Base-by-base conservation (phyloP, 2,888 invertebrate species). In the Mythimna impura region DNA sequence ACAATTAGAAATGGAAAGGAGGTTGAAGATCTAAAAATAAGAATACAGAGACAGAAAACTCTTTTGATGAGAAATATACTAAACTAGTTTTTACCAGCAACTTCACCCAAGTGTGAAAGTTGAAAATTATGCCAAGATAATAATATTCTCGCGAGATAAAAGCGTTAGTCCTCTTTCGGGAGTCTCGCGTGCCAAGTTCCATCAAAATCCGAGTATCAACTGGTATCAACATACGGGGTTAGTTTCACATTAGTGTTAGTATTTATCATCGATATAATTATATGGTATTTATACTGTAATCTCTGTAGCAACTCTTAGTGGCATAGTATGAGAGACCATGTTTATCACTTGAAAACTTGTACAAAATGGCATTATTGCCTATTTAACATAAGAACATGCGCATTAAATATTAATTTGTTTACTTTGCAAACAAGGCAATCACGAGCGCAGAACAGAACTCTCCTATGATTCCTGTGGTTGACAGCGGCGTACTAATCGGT, bases 401-500 rank as follows among this genome's bases (percentile, higher is more conserved):
- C 22, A 22, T 71, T 1, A 22, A 61, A 17, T 43, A 52, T 50
- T n/a, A 30, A 36, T 43, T 7, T 22, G 34, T 62, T 69, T 5
- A 17, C 34, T 71, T 61, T 62, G 67, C 54, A 57, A 65, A 58
- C 63, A 55, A 47, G 34, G 20, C 47, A 40, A 62, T 30, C 40
- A 25, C 62, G 36, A 69, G 22, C n/a, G 1, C 12, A n/a, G 36
- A 54, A n/a, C 30, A 14, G n/a, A 64, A 55, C 22, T 65, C 55
- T 71, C 47, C 57, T 57, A 74, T 60, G 71, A 55, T 60, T 34
- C 58, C 47, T 43, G 43, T 36, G 22, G 47, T 30, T 62, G 75
- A 61, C 55, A 40, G 9, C 58, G 22, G 82, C 50, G 63, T 80
- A 84, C 84, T 73, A 80, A 81, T 71, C 73, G 65, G 66, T 65